phyloP scores from a whole-genome alignment of 2,888 invertebrate genomes.

The Lacanobia oleracea region DNA sequence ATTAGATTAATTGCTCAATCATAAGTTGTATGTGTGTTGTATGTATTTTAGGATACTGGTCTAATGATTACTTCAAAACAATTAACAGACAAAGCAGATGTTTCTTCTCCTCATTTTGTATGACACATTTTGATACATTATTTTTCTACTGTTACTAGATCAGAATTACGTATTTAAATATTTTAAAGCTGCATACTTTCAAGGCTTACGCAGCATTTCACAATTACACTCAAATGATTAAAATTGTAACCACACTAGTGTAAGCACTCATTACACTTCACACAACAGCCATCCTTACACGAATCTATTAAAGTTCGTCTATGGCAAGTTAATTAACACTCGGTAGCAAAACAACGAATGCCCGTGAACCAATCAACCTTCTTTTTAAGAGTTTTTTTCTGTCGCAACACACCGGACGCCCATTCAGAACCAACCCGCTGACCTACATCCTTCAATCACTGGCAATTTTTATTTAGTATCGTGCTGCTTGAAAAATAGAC shows the following conservation, averaged over 20 bases:
- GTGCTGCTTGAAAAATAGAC: constrained; percentile 87
- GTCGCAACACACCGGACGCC: constrained; percentile 73
- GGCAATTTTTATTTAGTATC: constrained; percentile 77
- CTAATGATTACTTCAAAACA: background rate
- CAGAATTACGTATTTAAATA: background rate
- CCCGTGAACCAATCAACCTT: constrained; percentile 79
- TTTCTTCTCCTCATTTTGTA: too few relatives aligned
- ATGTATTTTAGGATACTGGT: background rate
- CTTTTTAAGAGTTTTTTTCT: constrained; percentile 71
- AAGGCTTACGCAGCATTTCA: background rate
- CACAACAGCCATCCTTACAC: constrained; percentile 33
- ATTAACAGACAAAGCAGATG: background rate
- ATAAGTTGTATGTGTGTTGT: background rate
- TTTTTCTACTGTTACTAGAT: background rate
- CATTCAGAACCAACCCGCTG: constrained; percentile 80
- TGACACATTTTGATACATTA: background rate
- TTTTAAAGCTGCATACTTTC: background rate
- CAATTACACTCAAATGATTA: background rate
- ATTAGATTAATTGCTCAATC: too few relatives aligned
- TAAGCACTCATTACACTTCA: constrained; percentile 21
- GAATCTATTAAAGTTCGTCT: constrained; percentile 56
- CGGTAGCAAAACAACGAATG: constrained; percentile 78
- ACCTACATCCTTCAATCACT: constrained; percentile 87
- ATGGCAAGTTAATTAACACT: constrained; percentile 75
- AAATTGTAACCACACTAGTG: constrained; percentile 17